phyloP scores from a whole-genome alignment of 1,140 invertebrate genomes.

The Mylabris phalerata region DNA sequence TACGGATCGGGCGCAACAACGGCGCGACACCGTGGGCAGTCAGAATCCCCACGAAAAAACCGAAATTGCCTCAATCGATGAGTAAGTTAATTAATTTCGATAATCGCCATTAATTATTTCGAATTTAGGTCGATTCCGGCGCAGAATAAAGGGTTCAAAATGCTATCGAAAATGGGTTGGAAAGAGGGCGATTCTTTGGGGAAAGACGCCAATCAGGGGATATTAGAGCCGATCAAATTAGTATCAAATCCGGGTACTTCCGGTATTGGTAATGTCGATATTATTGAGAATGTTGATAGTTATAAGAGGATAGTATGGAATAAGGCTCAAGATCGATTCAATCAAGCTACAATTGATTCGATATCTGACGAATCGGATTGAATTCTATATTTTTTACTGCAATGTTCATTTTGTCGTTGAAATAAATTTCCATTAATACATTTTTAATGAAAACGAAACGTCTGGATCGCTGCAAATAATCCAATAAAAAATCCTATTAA shows the following conservation, averaged over 20 bases:
- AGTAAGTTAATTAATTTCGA: constrained; percentile 50
- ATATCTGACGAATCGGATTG: constrained; percentile 25
- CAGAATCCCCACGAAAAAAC: constrained; percentile 78
- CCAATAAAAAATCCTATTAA: too few relatives aligned
- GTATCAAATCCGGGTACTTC: constrained; percentile 31
- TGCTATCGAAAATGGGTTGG: constrained; percentile 90
- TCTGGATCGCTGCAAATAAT: too few relatives aligned
- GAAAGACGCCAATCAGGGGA: constrained; percentile 59
- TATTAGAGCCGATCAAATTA: constrained; percentile 68
- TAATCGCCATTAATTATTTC: constrained; percentile 9
- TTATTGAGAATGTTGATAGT: constrained; percentile 22
- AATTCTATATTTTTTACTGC: neutral
- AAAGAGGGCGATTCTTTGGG: constrained; percentile 78
- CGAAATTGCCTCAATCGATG: constrained; percentile 66
- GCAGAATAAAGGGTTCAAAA: constrained; percentile 82
- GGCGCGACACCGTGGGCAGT: constrained; percentile 71
- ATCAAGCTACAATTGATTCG: constrained; percentile 34
- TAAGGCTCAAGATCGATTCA: constrained; percentile 44
- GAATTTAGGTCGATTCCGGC: constrained; percentile 60
- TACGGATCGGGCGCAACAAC: constrained; percentile 70
- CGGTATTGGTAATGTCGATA: constrained; percentile 25
- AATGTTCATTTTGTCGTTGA: too few relatives aligned
- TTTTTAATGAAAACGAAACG: too few relatives aligned
- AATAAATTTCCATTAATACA: too few relatives aligned
- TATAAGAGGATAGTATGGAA: constrained; percentile 40